Conservation (phyloP, 2,797 vertebrate species). For the Semotilus atromaculatus region DNA sequence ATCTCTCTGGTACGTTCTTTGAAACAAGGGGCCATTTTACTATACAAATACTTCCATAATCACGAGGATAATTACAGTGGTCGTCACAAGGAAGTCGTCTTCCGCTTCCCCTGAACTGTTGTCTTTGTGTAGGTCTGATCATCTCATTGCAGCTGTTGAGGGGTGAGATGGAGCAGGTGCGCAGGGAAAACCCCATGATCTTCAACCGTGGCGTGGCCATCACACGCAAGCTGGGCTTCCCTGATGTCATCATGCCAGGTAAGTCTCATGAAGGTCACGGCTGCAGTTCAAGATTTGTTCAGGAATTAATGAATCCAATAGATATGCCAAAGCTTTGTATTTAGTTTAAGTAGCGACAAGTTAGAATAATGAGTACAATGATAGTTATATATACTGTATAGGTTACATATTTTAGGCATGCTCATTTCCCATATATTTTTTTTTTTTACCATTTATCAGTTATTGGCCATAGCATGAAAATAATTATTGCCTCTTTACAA, state of each 20-base stretch:
- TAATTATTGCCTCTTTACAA: neutral
- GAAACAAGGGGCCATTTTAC: constrained; percentile 3
- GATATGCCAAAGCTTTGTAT: neutral
- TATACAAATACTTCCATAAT: constrained; percentile 2
- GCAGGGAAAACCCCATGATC: constrained; percentile 93
- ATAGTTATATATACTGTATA: no score
- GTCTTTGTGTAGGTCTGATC: constrained; percentile 83
- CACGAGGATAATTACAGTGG: constrained; percentile 7
- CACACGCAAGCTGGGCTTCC: constrained; percentile 96
- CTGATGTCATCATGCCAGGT: constrained; percentile 99
- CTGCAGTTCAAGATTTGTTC: neutral
- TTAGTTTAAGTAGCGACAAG: neutral
- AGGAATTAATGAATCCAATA: neutral
- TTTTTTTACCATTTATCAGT: neutral
- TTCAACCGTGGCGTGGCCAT: constrained; percentile 95
- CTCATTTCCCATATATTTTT: neutral
- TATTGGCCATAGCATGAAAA: neutral
- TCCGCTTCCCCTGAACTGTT: neutral
- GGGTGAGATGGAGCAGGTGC: constrained; percentile 96
- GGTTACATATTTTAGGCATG: neutral
- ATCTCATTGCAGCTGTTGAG: constrained; percentile 96
- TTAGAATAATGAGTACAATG: neutral
- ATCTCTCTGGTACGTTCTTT: neutral
- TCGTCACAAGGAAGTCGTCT: constrained; percentile 2
- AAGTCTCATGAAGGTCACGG: constrained; percentile 64